phyloP scores from a whole-genome alignment of 2,797 vertebrate genomes.

The Discoglossus pictus region DNA sequence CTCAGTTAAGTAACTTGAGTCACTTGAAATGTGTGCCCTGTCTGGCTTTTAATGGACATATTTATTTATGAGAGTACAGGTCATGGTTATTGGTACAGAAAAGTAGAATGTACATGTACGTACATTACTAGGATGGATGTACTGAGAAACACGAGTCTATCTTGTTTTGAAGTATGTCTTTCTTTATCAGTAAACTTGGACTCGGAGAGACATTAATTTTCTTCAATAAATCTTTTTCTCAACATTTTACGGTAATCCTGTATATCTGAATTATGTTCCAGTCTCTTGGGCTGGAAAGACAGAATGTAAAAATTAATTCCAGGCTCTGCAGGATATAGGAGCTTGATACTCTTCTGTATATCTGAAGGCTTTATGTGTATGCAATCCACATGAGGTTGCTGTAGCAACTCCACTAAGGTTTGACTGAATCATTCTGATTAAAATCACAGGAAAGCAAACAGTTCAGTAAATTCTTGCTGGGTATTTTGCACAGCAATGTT shows the following conservation, averaged over 20 bases:
- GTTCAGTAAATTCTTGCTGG: slow-evolving; percentile 40
- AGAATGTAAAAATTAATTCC: slow-evolving; percentile 23
- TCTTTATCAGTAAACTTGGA: not conserved
- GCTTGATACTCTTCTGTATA: slow-evolving; percentile 17
- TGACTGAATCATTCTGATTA: slow-evolving; percentile 57
- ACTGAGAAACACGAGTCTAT: too few species aligned
- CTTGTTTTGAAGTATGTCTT: too few species aligned
- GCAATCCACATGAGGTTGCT: slow-evolving; percentile 45
- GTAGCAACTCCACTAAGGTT: slow-evolving; percentile 57
- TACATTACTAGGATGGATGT: too few species aligned
- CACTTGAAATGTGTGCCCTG: too few species aligned
- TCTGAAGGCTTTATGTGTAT: slow-evolving; percentile 13
- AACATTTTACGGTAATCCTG: slow-evolving; percentile 8
- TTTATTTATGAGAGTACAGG: too few species aligned
- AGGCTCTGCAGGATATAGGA: slow-evolving; percentile 29
- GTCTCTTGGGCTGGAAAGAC: slow-evolving; percentile 34
- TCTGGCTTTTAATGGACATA: too few species aligned
- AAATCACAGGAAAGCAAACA: slow-evolving; percentile 47
- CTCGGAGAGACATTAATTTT: not conserved
- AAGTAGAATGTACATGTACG: too few species aligned
- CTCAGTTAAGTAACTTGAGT: too few species aligned
- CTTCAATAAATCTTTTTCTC: accelerated
- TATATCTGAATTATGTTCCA: slow-evolving; percentile 21
- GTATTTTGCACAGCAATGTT: slow-evolving; percentile 30
- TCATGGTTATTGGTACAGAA: too few species aligned